phyloP scores from a whole-genome alignment of 2,113 vertebrate genomes.

The Jaculus jaculus region DNA sequence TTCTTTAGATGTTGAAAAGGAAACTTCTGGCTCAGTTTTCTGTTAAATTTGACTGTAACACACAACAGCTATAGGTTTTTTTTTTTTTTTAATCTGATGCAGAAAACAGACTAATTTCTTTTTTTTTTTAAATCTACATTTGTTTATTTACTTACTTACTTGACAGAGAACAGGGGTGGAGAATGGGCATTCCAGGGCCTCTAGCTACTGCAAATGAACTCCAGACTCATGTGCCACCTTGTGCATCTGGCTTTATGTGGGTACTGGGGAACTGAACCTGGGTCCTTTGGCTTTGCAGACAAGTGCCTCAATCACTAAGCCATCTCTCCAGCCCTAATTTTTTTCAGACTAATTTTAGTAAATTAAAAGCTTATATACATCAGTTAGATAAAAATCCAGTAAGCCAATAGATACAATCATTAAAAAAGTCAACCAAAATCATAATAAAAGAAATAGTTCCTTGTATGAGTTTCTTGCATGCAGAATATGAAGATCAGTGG shows the following conservation, averaged over 20 bases:
- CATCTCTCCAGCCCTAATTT: too few relatives aligned
- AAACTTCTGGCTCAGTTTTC: conserved; percentile 39
- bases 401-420: conserved; percentile 21
- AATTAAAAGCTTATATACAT: neutral
- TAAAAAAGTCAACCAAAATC: conserved; percentile 11
- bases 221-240: too few relatives aligned
- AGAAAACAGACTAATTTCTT: conserved; percentile 14
- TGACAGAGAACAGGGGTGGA: too few relatives aligned
- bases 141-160: too few relatives aligned
- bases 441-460: conserved; percentile 19
- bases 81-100: conserved; percentile 9
- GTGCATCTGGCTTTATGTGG: too few relatives aligned
- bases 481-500: conserved; percentile 1
- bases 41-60: conserved; percentile 22
- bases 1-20: conserved; percentile 52
- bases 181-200: too few relatives aligned
- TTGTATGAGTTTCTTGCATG: neutral
- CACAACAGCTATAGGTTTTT: neutral
- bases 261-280: too few relatives aligned
- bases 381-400: conserved; percentile 14
- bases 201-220: too few relatives aligned
- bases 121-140: too few relatives aligned
- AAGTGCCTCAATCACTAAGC: too few relatives aligned
- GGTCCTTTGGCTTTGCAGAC: too few relatives aligned
- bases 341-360: neutral